Evolutionary conservation across 2,888 invertebrate genomes (phyloP).

Genomic region (Campaea margaritaria): DNA sequence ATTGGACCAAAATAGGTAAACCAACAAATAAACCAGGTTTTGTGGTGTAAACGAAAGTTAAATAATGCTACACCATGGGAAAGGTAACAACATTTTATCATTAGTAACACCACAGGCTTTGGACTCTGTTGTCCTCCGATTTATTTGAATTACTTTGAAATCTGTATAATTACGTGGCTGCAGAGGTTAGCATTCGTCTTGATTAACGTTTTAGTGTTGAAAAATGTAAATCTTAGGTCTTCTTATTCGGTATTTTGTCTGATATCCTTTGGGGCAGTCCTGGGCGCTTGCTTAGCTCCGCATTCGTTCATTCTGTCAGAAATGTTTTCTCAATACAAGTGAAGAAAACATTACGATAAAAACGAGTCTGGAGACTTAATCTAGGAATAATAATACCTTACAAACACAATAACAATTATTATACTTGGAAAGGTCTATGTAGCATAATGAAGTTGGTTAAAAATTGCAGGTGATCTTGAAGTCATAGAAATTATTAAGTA

Average conservation of each 20-base stretch:
- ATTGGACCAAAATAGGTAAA: neutral
- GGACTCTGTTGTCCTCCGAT: slow-evolving; percentile 4
- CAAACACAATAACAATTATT: no score
- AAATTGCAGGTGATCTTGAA: no score
- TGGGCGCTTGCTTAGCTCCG: slow-evolving; percentile 32
- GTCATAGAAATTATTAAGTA: no score
- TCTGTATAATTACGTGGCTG: neutral
- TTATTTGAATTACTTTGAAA: neutral
- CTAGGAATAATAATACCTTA: no score
- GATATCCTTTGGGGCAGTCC: slow-evolving; percentile 12
- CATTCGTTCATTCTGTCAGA: slow-evolving; percentile 26
- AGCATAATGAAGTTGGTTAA: no score
- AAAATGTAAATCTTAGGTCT: neutral
- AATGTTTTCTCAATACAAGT: neutral
- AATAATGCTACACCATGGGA: slow-evolving; percentile 12
- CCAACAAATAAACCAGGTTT: no score
- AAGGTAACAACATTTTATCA: slow-evolving; percentile 14
- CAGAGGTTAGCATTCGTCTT: neutral
- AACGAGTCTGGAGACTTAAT: neutral
- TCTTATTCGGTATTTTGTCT: neutral
- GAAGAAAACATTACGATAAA: neutral
- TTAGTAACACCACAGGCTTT: slow-evolving; percentile 9
- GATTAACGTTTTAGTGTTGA: neutral
- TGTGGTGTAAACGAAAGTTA: neutral
- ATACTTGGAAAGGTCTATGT: no score